Evolutionary conservation across 2,797 vertebrate genomes (phyloP), one percentile per base, ranked within the genome.

Genomic region (Dendrocincla tyrannina): DNA sequence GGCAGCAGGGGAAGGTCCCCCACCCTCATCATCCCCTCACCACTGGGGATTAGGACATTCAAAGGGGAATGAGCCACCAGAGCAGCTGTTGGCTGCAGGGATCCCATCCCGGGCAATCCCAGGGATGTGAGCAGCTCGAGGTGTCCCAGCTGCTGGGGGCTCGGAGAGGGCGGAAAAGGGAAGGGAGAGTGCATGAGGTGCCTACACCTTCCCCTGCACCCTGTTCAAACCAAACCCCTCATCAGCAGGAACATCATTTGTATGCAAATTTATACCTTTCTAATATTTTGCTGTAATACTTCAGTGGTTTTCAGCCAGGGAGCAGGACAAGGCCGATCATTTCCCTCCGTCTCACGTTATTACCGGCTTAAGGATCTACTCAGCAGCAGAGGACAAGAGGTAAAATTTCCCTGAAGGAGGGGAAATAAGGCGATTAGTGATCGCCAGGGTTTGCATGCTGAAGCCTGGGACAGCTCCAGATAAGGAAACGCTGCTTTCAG

Each of bases 31-130:
- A 20, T 62, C 66, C 58, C 15, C 72, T 7, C 84, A 17, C 17
- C 6, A 0, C 6, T 1, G 9, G 32, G 39, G 11, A 32, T 3
- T 1, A 2, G 39, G 55, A 9, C 2, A 2, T 13, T 35, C 3
- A 13, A 2, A 39, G 41, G 46, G 69, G 30, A 70, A 14, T 1
- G 7, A 49, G 49, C 15, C 6, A 2, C 47, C 3, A 15, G 35
- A 64, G 25, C 1, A 0, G 39, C 55, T 30, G 28, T 5, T 14
- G 60, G 55, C 44, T 8, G 14, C 20, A 46, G 11, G 44, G 44
- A 46, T 46, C 44, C 44, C 44, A 1, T 19, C 46, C 63, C 1
- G 7, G 56, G 47, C 15, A 2, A 3, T 3, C 6, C 2, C 3
- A 0, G 53, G 44, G 58, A 27, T 8, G 7, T 0, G 27, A 28